phyloP scores from a whole-genome alignment of 2,797 vertebrate genomes.

The Alauda arvensis region DNA sequence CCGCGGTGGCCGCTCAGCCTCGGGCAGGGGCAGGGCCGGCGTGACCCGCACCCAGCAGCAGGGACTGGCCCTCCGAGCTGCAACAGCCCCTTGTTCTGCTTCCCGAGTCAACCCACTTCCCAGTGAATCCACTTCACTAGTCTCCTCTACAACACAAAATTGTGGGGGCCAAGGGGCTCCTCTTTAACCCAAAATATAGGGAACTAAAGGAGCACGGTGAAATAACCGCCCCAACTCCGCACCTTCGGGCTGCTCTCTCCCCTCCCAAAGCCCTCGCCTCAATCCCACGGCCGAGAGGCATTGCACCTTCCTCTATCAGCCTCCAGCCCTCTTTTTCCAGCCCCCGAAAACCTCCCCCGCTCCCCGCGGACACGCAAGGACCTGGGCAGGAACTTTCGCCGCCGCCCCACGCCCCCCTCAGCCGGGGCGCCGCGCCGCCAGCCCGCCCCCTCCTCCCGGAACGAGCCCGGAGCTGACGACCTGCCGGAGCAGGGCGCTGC shows the following conservation, averaged over 20 bases:
- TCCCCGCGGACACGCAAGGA: background rate
- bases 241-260: background rate
- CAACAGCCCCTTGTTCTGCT: fast-evolving
- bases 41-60: background rate
- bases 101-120: background rate
- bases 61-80: fast-evolving
- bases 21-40: background rate
- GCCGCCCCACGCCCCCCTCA: background rate
- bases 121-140: fast-evolving
- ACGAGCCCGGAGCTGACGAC: too few relatives aligned
- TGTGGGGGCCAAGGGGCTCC: too few relatives aligned
- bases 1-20: background rate
- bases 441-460: background rate
- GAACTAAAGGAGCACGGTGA: background rate
- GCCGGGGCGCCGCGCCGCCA: background rate
- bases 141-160: background rate
- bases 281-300: background rate
- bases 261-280: background rate
- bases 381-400: background rate
- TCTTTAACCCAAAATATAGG: background rate
- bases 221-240: background rate
- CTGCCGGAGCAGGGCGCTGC: background rate
- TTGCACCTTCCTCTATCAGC: background rate
- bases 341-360: background rate
- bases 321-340: background rate